Base-by-base conservation (phyloP, 2,113 vertebrate species). In the Pelecanoides urinatrix region DNA sequence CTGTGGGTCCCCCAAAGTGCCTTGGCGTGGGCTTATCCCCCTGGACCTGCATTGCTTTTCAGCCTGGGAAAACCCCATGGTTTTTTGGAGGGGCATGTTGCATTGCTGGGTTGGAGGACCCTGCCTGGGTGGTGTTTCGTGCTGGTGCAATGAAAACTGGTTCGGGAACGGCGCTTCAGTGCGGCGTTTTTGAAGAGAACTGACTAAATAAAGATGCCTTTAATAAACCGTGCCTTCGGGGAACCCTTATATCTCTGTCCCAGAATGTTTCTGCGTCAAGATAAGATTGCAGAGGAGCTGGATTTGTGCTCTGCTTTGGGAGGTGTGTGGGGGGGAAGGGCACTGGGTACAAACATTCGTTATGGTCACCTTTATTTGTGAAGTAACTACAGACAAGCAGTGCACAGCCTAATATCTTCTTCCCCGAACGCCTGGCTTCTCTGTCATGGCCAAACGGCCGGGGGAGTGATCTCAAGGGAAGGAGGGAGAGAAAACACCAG, bases 231-330 rank as follows among this genome's bases (percentile, higher is more conserved):
- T 95, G 92, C 95, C 94, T 95, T 74, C 16, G 0, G 94, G 95
- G 91, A 94, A 14, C 76, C 80, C 76, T 88, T 81, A 5, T 81
- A 58, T 96, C 95, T 96, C 80, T 79, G 73, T 91, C 83, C 91
- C 70, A 84, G 91, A 12, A 83, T 72, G 61, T 29, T 94, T 75
- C 83, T 95, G 74, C 2, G 0, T 94, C 58, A 65, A 94, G 96
- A 94, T 96, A 97, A 95, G 77, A 79, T 53, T 82, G 87, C 62
- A 76, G 81, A 95, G 74, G 92, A 76, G 84, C 89, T 96, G 81
- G 66, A 15, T 82, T 86, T 87, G 53, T 61, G 23, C 77, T 92
- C 53, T 90, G 77, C 53, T 91, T 42, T 22, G 77, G 67, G 79
- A 90, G 40, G 11, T 47, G 74, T 36, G 27, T 70, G 45, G 53